Evolutionary conservation across 1,140 invertebrate species (phyloP), one percentile per base, ranked within the genome.

Genomic region (Sitobion miscanthi): DNA sequence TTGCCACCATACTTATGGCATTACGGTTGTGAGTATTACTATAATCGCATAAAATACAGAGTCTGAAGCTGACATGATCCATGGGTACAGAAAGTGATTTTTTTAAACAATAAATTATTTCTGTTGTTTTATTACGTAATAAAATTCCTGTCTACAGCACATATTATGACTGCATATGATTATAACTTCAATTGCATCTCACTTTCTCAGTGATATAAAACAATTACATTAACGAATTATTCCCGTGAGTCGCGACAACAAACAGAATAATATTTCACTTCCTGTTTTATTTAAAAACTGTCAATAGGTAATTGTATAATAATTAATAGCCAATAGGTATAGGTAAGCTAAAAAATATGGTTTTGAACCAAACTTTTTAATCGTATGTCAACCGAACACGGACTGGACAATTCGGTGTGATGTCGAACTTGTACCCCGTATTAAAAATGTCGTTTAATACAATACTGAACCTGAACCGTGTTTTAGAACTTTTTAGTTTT

Each of bases 141-240:
- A 77, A 77, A 77, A 77, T 77, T 17, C 30, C 30, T 17, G n/a
- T 77, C 25, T 30, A 30, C 11, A n/a, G 6, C 62, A 77, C 30
- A 62, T 62, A 62, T 62, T n/a, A 77, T 69, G 30, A 69, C 11
- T 69, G 11, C 30, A 69, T 69, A 69, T 14, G 30, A 69, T 42
- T 42, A 77, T 77, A 77, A 77, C n/a, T 77, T 4, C 11, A n/a
- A 77, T n/a, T 77, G 11, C n/a, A 77, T 4, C 4, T 38, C 38
- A 38, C 38, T 38, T 38, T 38, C 38, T n/a, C 3, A 0, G n/a
- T n/a, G 62, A 77, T n/a, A 77, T 77, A 77, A 77, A 77, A 77
- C 62, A 77, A 77, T 77, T 77, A 77, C 62, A 77, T 77, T 35
- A n/a, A 77, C 62, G n/a, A 35, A 77, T 77, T 35, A 77, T 77